Evolutionary conservation across 2,797 vertebrate species (phyloP), one percentile per base, ranked within the genome.

Genomic region (Hydrolagus colliei): DNA sequence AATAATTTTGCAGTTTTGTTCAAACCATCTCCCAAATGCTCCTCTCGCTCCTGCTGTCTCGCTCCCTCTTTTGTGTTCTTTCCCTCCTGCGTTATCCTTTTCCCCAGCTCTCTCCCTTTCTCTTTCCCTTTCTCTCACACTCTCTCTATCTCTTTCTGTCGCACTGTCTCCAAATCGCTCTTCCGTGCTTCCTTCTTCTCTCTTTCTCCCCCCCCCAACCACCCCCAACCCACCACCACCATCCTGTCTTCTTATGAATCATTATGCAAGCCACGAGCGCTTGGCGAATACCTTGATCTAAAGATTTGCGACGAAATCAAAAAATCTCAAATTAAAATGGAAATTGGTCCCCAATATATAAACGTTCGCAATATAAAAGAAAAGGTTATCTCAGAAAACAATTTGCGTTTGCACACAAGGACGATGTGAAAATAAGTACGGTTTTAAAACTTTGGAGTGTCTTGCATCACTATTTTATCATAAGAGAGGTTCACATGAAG

Each of bases 1-100:
- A 35, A 71, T 84, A 71, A 71, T 41, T 52, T 68, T 9, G 63
- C 32, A 68, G 79, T 67, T 84, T 84, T 71, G 20, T 68, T 84
- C 32, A 68, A 10, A 84, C 32, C 65, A 67, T 71, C 79, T 84
- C 63, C 41, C 27, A 67, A 16, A 63, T 52, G 41, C 41, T 6
- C 6, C 41, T 52, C 41, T 52, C 1, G 2, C 41, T 52, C 41
- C 6, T 6, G 2, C 41, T 52, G 3, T 52, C 41, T 52, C 41
- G 2, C 41, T 52, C 41, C 6, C 41, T 52, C 41, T 52, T 6
- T 52, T 6, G 2, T 1, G 2, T 6, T 52, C 41, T 52, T 6
- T 52, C 41, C 6, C 41, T 52, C 41, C 6, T 52, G 27, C 41
- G 41, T 52, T 3, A 3, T 3, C 41, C 6, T 6, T 52, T 52